phyloP scores from a whole-genome alignment of 1,140 invertebrate species.

The Habropoda laboriosa region DNA sequence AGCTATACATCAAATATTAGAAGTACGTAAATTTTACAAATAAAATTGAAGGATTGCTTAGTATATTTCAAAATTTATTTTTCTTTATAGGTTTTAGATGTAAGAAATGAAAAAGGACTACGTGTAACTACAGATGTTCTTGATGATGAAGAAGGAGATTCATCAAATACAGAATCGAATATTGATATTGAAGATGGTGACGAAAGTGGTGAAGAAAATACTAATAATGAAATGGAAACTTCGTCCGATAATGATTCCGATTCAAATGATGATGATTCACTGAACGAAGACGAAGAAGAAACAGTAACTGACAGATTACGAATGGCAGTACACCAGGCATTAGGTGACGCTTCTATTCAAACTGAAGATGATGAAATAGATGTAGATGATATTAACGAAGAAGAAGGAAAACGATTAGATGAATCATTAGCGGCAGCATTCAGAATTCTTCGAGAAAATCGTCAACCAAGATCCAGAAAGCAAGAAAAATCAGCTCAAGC shows the following conservation, averaged over 20 bases:
- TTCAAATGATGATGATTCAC: slow-evolving; percentile 71
- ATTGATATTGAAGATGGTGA: slow-evolving; percentile 74
- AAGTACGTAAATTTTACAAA: slow-evolving; percentile 77
- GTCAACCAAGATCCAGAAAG: slow-evolving; percentile 84
- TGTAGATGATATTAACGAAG: slow-evolving; percentile 88
- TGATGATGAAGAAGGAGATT: slow-evolving; percentile 73
- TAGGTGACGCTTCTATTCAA: slow-evolving; percentile 82
- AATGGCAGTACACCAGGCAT: slow-evolving; percentile 85
- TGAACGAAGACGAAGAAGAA: slow-evolving; percentile 82
- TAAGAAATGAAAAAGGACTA: slow-evolving; percentile 85
- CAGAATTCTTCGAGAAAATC: slow-evolving; percentile 84
- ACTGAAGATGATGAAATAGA: slow-evolving; percentile 88
- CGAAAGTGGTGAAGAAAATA: slow-evolving; percentile 65
- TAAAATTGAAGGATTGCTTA: not conserved
- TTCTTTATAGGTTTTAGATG: slow-evolving; percentile 83
- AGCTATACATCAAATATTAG: slow-evolving; percentile 87
- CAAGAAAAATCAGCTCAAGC: slow-evolving; percentile 85
- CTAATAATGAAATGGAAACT: slow-evolving; percentile 71
- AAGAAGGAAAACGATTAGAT: slow-evolving; percentile 88
- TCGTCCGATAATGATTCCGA: slow-evolving; percentile 75
- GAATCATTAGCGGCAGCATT: slow-evolving; percentile 87
- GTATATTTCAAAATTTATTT: slow-evolving; percentile 32
- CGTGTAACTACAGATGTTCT: slow-evolving; percentile 74
- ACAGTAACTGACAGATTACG: slow-evolving; percentile 86
- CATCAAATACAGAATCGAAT: slow-evolving; percentile 58